These are phyloP conservation scores for Macrocentrus cingulum DNA, from an alignment of 1,140 invertebrate species.

Conservation along the genomic window DNA sequence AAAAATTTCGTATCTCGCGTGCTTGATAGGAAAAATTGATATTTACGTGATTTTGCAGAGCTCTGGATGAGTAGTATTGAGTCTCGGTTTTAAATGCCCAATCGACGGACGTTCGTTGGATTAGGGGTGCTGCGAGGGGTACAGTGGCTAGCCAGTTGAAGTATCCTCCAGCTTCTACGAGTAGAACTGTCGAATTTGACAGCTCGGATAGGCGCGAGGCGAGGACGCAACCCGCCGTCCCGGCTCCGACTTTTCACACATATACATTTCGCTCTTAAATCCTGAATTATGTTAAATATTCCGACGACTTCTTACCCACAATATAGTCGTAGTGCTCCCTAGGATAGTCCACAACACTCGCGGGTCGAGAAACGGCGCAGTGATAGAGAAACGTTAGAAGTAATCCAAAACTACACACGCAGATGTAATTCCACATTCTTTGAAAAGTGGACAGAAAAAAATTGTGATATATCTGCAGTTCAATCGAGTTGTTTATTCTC, in stretches of 20 bases:
- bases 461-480: slow-evolving; percentile 16
- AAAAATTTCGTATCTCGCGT: no score
- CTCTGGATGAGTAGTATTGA: slow-evolving; percentile 68
- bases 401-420: slow-evolving; percentile 39
- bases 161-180: slow-evolving; percentile 72
- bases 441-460: neutral
- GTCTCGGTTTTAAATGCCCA: slow-evolving; percentile 66
- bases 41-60: slow-evolving; percentile 62
- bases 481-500: slow-evolving; percentile 17
- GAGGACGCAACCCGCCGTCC: slow-evolving; percentile 77
- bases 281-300: no score
- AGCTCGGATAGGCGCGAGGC: slow-evolving; percentile 69
- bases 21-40: neutral
- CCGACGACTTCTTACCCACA: slow-evolving; percentile 42
- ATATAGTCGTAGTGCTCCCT: slow-evolving; percentile 50
- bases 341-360: slow-evolving; percentile 44
- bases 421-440: slow-evolving; percentile 48
- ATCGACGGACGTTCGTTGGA: slow-evolving; percentile 67
- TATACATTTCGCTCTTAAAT: no score
- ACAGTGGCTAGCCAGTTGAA: slow-evolving; percentile 65
- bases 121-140: slow-evolving; percentile 66
- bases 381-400: slow-evolving; percentile 45
- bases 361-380: slow-evolving; percentile 40
- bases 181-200: slow-evolving; percentile 63
- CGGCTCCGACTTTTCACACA: slow-evolving; percentile 40